phyloP scores from a whole-genome alignment of 2,888 invertebrate genomes.

The Anarsia innoxiella region DNA sequence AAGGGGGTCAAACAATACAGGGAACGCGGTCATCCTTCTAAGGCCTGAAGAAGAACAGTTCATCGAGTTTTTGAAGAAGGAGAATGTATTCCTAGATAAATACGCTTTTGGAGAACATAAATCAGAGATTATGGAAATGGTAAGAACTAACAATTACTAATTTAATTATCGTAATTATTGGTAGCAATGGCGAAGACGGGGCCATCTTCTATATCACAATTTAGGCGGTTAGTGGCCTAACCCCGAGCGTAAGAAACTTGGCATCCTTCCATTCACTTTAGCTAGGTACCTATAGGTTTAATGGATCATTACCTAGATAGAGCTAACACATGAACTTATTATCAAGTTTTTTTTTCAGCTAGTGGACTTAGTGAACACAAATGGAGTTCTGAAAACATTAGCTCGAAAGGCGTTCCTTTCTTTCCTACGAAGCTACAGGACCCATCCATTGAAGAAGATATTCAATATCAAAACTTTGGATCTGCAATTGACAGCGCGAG shows the following conservation, averaged over 20 bases:
- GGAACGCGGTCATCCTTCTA: conserved; percentile 94
- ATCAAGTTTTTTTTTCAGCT: conserved; percentile 82
- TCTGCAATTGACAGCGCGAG: conserved; percentile 87
- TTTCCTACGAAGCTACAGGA: conserved; percentile 95
- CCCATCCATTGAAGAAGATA: conserved; percentile 92
- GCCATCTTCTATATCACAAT: too few relatives aligned
- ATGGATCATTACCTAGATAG: too few relatives aligned
- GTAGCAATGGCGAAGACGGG: too few relatives aligned
- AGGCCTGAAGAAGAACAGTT: conserved; percentile 96
- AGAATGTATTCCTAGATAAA: conserved; percentile 94
- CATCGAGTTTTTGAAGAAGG: conserved; percentile 89
- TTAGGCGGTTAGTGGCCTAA: too few relatives aligned
- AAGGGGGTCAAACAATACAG: conserved; percentile 91
- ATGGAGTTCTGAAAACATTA: conserved; percentile 93
- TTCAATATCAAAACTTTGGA: conserved; percentile 93
- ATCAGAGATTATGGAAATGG: conserved; percentile 50
- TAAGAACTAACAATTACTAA: too few relatives aligned
- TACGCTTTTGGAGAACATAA: conserved; percentile 64
- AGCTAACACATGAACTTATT: too few relatives aligned
- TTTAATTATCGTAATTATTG: too few relatives aligned
- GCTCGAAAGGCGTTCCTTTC: conserved; percentile 96
- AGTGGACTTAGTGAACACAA: conserved; percentile 91
- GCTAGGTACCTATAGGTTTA: too few relatives aligned
- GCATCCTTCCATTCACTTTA: too few relatives aligned
- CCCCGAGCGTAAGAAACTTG: too few relatives aligned